phyloP scores from a whole-genome alignment of 2,888 invertebrate genomes.

The Harpagoxenus sublaevis region DNA sequence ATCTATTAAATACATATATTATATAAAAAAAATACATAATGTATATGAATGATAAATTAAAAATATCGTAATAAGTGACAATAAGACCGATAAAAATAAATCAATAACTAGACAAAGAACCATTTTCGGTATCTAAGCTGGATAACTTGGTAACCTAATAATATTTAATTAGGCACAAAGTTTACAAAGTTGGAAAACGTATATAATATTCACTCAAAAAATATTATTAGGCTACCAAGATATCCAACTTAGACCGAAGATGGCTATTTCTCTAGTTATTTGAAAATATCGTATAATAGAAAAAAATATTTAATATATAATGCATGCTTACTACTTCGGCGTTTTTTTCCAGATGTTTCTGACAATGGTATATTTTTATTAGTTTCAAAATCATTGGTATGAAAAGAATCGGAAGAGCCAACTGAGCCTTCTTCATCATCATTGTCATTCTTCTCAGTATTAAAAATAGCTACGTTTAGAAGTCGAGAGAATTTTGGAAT shows the following conservation, averaged over 20 bases:
- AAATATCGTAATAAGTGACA: not conserved
- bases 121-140: too few species aligned
- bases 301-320: not conserved
- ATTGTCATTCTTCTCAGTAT: not conserved
- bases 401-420: not conserved
- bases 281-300: not conserved
- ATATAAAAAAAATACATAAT: not conserved
- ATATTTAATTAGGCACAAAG: too few species aligned
- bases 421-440: not conserved
- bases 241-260: too few species aligned
- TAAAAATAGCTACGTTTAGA: conserved; percentile 15
- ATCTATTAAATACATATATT: not conserved
- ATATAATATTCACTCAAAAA: too few species aligned
- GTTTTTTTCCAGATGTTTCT: not conserved
- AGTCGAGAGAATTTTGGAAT: conserved; percentile 12
- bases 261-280: too few species aligned
- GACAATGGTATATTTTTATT: not conserved
- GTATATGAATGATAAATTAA: not conserved
- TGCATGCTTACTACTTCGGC: not conserved
- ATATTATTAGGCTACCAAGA: too few species aligned
- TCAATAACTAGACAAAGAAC: too few species aligned
- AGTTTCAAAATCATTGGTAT: not conserved
- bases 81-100: too few species aligned
- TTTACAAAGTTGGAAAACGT: too few species aligned
- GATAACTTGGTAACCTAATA: too few species aligned